phyloP scores from a whole-genome alignment of 2,888 invertebrate species.

The Chymomyza amoena region DNA sequence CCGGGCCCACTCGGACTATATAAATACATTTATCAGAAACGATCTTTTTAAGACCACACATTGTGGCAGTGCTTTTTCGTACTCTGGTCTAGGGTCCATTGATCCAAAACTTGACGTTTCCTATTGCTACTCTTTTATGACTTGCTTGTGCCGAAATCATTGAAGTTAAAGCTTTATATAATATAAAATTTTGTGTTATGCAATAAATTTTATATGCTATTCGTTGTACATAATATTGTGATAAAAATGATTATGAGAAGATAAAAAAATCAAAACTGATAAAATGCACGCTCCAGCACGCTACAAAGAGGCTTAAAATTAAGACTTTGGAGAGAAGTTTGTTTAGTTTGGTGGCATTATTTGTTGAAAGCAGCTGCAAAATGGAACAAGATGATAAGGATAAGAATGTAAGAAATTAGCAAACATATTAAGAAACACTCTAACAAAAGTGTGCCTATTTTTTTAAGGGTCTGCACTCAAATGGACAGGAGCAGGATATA shows the following conservation, averaged over 20 bases:
- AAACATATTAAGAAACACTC: not conserved
- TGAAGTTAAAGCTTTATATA: not conserved
- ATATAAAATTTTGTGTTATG: not conserved
- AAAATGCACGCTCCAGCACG: not conserved
- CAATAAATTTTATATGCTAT: not conserved
- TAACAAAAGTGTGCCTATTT: not conserved
- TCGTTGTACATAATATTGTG: not conserved
- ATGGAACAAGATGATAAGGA: conserved; percentile 23
- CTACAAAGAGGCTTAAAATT: conserved; percentile 36
- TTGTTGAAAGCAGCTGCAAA: not conserved
- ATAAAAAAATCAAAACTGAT: not conserved
- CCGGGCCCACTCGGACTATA: too few species aligned
- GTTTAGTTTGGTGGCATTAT: conserved; percentile 32
- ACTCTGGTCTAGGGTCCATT: not conserved
- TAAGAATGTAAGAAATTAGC: conserved; percentile 9
- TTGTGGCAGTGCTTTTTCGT: not conserved
- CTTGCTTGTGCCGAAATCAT: not conserved
- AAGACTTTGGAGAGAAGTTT: conserved; percentile 1
- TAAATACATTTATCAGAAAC: not conserved
- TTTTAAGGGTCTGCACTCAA: not conserved
- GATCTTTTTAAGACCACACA: not conserved
- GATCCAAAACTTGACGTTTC: not conserved
- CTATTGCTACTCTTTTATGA: not conserved
- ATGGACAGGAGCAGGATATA: not conserved
- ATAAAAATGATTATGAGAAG: not conserved